A percentile compares a stretch with the other conserved stretches of the same genome.
Evolutionary conservation across 2,113 vertebrate genomes (phyloP).

Genomic region (Seriola dumerili): DNA sequence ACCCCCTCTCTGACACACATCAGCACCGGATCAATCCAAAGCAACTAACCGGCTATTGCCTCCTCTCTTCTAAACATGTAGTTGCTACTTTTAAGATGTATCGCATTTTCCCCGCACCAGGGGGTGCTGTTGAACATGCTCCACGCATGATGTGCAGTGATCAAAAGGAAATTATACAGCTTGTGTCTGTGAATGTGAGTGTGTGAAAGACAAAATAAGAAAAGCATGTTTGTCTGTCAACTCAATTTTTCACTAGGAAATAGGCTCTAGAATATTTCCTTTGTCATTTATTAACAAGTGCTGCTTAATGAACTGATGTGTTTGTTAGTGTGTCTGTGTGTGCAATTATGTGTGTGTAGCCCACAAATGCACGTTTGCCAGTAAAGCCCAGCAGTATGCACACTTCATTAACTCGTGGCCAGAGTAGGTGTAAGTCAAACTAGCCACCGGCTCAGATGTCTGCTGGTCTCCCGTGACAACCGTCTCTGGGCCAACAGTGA

Average conservation of each 20-base stretch:
- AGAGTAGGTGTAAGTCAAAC: slow-evolving; percentile 70
- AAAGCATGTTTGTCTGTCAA: slow-evolving; percentile 10
- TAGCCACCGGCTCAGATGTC: slow-evolving; percentile 62
- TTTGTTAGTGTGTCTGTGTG: slow-evolving; percentile 52
- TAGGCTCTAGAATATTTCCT: slow-evolving; percentile 28
- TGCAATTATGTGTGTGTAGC: slow-evolving; percentile 27
- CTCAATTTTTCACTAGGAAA: slow-evolving; percentile 35
- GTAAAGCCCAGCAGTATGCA: slow-evolving; percentile 54
- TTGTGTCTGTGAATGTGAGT: background rate
- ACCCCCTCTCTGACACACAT: slow-evolving; percentile 41
- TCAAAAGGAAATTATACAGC: background rate
- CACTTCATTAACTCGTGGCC: slow-evolving; percentile 77
- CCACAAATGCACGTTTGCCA: slow-evolving; percentile 40
- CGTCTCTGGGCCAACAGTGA: slow-evolving; percentile 69
- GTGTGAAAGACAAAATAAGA: background rate
- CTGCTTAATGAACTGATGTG: slow-evolving; percentile 61
- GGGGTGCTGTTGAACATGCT: slow-evolving; percentile 68
- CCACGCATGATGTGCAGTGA: slow-evolving; percentile 15
- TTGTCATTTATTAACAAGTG: slow-evolving; percentile 74
- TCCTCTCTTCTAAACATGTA: background rate
- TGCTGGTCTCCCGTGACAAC: slow-evolving; percentile 77
- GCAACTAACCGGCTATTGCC: background rate
- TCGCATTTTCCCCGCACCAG: slow-evolving; percentile 59
- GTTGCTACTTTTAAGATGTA: slow-evolving; percentile 5
- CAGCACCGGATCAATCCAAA: slow-evolving; percentile 30